Base-by-base conservation (phyloP, 1,140 invertebrate species). In the Phortica variegata region DNA sequence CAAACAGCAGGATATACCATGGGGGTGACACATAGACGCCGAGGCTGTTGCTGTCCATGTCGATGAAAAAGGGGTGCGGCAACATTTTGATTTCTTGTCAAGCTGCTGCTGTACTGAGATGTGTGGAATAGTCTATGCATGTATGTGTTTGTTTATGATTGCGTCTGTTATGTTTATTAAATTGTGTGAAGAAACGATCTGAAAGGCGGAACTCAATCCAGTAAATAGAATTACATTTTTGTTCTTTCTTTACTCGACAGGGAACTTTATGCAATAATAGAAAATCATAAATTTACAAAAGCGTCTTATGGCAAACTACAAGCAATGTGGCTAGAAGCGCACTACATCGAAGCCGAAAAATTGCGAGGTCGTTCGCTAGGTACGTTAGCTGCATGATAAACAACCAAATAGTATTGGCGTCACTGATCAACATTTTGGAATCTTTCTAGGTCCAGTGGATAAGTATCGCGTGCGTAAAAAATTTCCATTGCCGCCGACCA, bases 391-490 rank as follows among this genome's bases (percentile, higher is more conserved):
- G 1, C 32, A 40, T 13, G 19, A 33, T 33, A 21, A 6, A 15
- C 2, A 5, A 8, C 6, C 9, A 3, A 32, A 15, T 7, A 4
- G 6, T 1, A 6, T 16, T 21, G 10, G 3, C 19, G 17, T 37
- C 3, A 13, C 13, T 15, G 9, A 29, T 26, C 7, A 17, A 17
- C 19, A 17, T 47, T 23, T 42, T 10, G 16, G 13, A 40, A 29
- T 29, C 9, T 12, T 29, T 55, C n/a, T 32, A 76, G 74, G 97
- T 1, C 97, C 97, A 1, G 97, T 99, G 2, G 97, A 99, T 80
- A 99, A 99, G 78, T 99, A 99, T 80, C 81, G 97, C n/a, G 96
- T 99, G 0, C 79, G 91, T 9, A 99, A 99, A 87, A 99, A 99
- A 88, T 98, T 96, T 72, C 97, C 97, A 0, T 78, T 98, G 61